Base-by-base conservation (phyloP, 1,140 invertebrate genomes). In the Cotesia chilonis region DNA sequence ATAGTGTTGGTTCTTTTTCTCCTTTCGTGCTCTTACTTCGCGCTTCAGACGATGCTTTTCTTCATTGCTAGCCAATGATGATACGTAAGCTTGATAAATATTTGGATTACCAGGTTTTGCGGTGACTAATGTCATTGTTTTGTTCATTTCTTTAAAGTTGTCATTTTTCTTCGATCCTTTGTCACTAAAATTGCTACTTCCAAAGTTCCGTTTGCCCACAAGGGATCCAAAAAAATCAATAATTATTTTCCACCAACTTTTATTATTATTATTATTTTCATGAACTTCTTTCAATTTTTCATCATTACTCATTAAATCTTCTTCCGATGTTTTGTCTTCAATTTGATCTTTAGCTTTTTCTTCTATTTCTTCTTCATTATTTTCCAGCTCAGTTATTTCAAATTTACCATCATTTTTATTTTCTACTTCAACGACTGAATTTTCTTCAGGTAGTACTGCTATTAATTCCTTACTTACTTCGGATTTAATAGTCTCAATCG, bases 11-110 rank as follows among this genome's bases (percentile, higher is more conserved):
- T 68, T 55, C 36, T 72, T 55, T 37, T 72, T 20, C 7, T 38
- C 61, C 17, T 72, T 71, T 38, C 57, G 65, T 14, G 41, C 12
- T 38, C 63, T 35, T 14, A 78, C n/a, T 37, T 76, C 74, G 37
- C 51, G 73, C 14, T 75, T 71, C 61, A 78, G 55, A 6, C 75
- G 77, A 63, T 75, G 55, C 65, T 75, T 78, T 66, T 74, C 70
- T 54, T 74, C 76, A 35, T 57, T 51, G 17, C 17, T 14, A 12
- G 9, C 14, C 17, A 71, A 12, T 0, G 70, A 54, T 12, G 70
- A 65, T 38, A 66, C 41, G 51, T 71, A 66, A 37, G 37, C 51
- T 38, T 71, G 20, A 10, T 59, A 4, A 38, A 71, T 65, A 14
- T 64, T 52, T 4, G 63, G 10, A 66, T 66, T 59, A 14, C 57